Percentiles rank a stretch among this genome's conserved stretches.
Evolutionary conservation across 2,113 vertebrate genomes (phyloP).

Genomic region (Sinosuthora webbiana): DNA sequence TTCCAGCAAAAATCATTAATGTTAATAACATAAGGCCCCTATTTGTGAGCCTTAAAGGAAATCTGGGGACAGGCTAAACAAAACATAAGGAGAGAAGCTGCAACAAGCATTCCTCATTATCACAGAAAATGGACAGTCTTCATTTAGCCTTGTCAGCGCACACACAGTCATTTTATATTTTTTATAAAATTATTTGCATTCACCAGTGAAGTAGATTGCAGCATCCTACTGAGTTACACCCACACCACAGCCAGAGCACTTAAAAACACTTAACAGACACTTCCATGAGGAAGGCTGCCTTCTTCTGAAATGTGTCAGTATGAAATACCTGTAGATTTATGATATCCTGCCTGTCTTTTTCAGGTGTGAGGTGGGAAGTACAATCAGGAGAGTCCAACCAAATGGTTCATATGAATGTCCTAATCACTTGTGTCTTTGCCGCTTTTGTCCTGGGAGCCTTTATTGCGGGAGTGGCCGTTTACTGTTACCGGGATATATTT

Average conservation of each 20-base stretch:
- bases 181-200: neutral
- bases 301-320: neutral
- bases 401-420: constrained; percentile 99
- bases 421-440: constrained; percentile 96
- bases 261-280: neutral
- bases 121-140: neutral
- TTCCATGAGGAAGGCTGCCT: neutral
- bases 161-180: neutral
- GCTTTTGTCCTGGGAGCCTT: constrained; percentile 96
- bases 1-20: constrained; percentile 57
- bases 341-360: constrained; percentile 50
- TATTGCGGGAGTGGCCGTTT: constrained; percentile 92
- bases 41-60: neutral
- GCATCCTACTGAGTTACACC: neutral
- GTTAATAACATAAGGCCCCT: constrained; percentile 39
- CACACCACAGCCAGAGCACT: neutral
- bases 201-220: neutral
- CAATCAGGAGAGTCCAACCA: constrained; percentile 93
- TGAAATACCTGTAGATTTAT: neutral
- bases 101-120: neutral
- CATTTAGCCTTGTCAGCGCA: neutral
- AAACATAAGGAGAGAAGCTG: neutral
- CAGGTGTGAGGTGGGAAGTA: constrained; percentile 89
- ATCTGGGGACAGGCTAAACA: neutral
- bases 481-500: constrained; percentile 92